phyloP scores from a whole-genome alignment of 2,888 invertebrate genomes.

The Amiota mariae region DNA sequence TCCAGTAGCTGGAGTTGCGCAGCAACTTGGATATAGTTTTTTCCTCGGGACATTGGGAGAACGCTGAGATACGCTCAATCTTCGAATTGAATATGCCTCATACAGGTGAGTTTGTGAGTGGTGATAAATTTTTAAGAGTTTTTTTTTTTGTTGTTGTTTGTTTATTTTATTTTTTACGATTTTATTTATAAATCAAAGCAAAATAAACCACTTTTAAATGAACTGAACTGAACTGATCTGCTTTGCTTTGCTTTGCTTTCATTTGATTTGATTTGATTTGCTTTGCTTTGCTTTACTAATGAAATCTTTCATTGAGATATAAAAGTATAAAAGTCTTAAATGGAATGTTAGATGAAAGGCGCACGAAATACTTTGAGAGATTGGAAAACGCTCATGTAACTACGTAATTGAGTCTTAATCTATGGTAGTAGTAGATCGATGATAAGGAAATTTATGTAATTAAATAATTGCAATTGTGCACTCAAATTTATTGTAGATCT shows the following conservation, averaged over 20 bases:
- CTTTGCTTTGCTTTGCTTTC: conserved; percentile 22
- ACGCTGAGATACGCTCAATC: not conserved
- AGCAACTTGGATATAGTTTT: not conserved
- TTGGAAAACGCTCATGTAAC: not conserved
- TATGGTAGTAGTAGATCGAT: not conserved
- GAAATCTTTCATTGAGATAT: conserved; percentile 41
- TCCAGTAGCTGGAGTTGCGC: conserved; percentile 18
- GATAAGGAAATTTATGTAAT: not conserved
- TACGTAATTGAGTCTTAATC: not conserved
- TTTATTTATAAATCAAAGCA: conserved; percentile 25
- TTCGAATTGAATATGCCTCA: conserved; percentile 52
- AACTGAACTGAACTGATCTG: not conserved
- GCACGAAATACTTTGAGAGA: conserved; percentile 40
- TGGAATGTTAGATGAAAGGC: conserved; percentile 39
- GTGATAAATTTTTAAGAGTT: too few species aligned
- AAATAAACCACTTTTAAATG: not conserved
- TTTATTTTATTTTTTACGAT: conserved; percentile 8
- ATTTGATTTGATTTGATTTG: not conserved
- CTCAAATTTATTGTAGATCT: not conserved
- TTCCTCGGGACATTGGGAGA: conserved; percentile 35
- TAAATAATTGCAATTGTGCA: conserved; percentile 12
- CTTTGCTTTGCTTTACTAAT: conserved; percentile 46
- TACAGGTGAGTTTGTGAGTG: conserved; percentile 55
- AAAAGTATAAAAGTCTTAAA: conserved; percentile 1
- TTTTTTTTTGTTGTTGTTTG: not conserved